Base-by-base conservation (phyloP, 2,888 invertebrate genomes). In the Glaucopsyche alexis region DNA sequence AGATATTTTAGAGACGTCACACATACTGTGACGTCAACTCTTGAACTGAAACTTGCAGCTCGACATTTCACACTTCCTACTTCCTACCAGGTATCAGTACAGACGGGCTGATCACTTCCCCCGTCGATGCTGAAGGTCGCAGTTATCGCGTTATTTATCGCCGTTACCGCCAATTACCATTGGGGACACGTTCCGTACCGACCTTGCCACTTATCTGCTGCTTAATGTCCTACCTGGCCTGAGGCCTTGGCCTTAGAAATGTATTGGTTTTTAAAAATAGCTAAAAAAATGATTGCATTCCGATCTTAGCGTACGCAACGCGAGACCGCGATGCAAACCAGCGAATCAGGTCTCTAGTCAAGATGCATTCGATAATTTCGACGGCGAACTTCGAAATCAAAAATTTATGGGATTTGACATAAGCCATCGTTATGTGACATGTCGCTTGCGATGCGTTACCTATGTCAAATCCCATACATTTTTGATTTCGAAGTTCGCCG, bases 131-230 rank as follows among this genome's bases (percentile, higher is more conserved):
- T 47, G 60, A 60, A 60, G 60, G 60, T 11, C 60, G 38, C 29
- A n/a, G 29, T 60, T 60, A 60, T 60, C 60, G 60, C 60, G 60
- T 60, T 60, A 60, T 29, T 60, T 60, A 60, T 60, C 60, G 60
- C 29, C 29, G 29, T 60, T 38, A 60, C 60, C 14, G 60, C 60
- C 60, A 60, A 60, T 60, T 60, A 60, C 60, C 29, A 60, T 60
- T 38, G 29, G 29, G 60, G 38, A 9, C 60, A 38, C 60, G 60
- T 60, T 13, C 13, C 13, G 19, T 55, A 9, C 55, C 55, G 60
- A 60, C 60, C 60, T 60, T 60, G 29, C 38, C 60, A 60, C 60
- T 60, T 60, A 60, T 60, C 60, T 60, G 60, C 60, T 29, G 29
- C 13, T 13, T 60, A 60, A 60, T 29, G 29, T 60, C 19, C 47